Conservation (phyloP, 2,797 vertebrate genomes). For the Falco columbarius region DNA sequence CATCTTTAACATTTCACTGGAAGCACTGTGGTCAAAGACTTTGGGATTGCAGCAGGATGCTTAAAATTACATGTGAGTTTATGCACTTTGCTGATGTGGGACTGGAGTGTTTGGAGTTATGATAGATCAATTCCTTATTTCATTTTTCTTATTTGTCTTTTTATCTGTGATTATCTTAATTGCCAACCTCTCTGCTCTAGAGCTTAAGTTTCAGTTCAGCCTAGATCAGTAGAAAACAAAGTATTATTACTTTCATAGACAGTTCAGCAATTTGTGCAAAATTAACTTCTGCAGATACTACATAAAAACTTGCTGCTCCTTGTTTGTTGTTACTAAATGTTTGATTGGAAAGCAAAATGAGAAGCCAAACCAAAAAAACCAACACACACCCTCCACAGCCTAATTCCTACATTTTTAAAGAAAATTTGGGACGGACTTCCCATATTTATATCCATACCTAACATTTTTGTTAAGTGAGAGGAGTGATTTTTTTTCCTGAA, state of each 20-base stretch:
- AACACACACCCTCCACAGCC: accelerated
- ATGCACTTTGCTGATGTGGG: not conserved
- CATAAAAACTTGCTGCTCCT: not conserved
- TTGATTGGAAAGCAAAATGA: not conserved
- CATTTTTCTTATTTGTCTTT: not conserved
- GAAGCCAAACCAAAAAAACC: accelerated
- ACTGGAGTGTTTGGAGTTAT: not conserved
- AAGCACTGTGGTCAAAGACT: not conserved
- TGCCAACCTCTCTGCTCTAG: not conserved
- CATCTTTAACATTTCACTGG: not conserved
- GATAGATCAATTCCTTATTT: not conserved
- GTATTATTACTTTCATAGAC: not conserved
- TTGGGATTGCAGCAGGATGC: not conserved
- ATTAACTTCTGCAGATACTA: not conserved
- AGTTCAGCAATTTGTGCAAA: not conserved
- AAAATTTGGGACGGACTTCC: not conserved
- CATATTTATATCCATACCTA: not conserved
- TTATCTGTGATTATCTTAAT: not conserved
- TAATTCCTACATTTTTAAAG: not conserved
- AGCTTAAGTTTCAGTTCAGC: not conserved
- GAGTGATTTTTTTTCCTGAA: not conserved
- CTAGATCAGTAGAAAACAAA: not conserved
- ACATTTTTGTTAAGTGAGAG: not conserved
- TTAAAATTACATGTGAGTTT: not conserved
- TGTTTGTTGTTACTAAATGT: not conserved